Conservation (phyloP, 2,113 vertebrate genomes). For the Excalfactoria chinensis region DNA sequence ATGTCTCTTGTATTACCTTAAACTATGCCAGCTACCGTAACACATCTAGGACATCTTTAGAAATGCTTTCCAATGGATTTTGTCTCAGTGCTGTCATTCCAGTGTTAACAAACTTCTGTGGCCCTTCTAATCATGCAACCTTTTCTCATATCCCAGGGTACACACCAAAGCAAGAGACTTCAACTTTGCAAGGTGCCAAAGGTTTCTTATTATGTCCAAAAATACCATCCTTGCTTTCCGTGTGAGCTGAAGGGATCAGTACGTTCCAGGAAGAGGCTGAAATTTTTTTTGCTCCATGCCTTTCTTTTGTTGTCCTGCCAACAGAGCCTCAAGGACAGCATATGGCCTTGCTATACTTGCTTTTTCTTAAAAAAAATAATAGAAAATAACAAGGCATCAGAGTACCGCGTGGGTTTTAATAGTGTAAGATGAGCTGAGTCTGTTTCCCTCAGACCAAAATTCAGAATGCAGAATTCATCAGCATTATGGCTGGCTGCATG, state of each 20-base stretch:
- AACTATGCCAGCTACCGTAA: background rate
- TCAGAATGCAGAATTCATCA: background rate
- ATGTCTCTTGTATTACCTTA: slow-evolving; percentile 18
- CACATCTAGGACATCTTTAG: fast-evolving
- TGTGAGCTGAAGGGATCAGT: slow-evolving; percentile 46
- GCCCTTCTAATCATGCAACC: background rate
- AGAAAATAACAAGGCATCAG: background rate
- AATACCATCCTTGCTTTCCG: background rate
- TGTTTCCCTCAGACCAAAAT: background rate
- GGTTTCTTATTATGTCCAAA: slow-evolving; percentile 38
- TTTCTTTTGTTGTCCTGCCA: slow-evolving; percentile 57
- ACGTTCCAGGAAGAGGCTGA: slow-evolving; percentile 57
- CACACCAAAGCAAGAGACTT: background rate
- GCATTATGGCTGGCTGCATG: background rate
- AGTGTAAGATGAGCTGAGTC: background rate
- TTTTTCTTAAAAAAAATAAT: background rate
- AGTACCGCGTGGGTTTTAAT: background rate
- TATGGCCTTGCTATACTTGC: slow-evolving; percentile 50
- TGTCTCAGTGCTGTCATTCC: background rate
- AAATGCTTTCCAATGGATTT: background rate
- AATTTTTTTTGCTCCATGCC: slow-evolving; percentile 31
- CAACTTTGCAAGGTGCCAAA: slow-evolving; percentile 16
- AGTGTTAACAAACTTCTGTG: background rate
- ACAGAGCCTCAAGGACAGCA: slow-evolving; percentile 48
- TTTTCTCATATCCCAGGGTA: background rate